Evolutionary conservation across 1,140 invertebrate genomes (phyloP).

Genomic region (Microplitis demolitor): DNA sequence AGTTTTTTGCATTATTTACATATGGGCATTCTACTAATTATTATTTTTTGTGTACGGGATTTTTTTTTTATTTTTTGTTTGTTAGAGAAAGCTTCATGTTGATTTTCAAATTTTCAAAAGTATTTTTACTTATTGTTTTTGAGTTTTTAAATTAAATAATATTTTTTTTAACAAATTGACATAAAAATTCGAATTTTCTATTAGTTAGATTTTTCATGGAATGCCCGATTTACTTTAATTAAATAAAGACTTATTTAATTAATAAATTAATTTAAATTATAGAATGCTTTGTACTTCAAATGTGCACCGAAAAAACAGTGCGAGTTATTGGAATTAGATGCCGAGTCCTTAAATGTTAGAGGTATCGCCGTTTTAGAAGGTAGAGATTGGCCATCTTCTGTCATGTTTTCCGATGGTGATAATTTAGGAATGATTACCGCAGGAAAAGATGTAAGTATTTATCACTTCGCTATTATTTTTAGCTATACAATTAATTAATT

Average conservation of each 20-base stretch:
- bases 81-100: too few relatives aligned
- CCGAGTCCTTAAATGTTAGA: slow-evolving; percentile 64
- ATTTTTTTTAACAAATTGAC: too few relatives aligned
- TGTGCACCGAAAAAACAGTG: slow-evolving; percentile 64
- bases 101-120: too few relatives aligned
- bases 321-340: slow-evolving; percentile 69
- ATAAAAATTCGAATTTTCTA: too few relatives aligned
- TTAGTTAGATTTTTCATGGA: too few relatives aligned
- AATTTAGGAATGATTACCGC: slow-evolving; percentile 79
- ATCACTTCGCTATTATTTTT: too few relatives aligned
- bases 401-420: slow-evolving; percentile 86
- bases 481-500: not conserved
- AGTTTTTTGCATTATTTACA: slow-evolving; percentile 44
- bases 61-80: too few relatives aligned
- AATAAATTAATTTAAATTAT: slow-evolving; percentile 34
- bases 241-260: not conserved
- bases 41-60: not conserved
- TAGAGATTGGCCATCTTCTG: slow-evolving; percentile 67
- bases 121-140: too few relatives aligned
- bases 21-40: not conserved
- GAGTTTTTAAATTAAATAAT: too few relatives aligned
- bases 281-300: slow-evolving; percentile 67
- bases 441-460: slow-evolving; percentile 74
- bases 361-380: slow-evolving; percentile 70
- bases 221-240: too few relatives aligned